These are phyloP conservation scores for Andrena bucephala DNA, from an alignment of 2,888 invertebrate species.

Conservation along the genomic window DNA sequence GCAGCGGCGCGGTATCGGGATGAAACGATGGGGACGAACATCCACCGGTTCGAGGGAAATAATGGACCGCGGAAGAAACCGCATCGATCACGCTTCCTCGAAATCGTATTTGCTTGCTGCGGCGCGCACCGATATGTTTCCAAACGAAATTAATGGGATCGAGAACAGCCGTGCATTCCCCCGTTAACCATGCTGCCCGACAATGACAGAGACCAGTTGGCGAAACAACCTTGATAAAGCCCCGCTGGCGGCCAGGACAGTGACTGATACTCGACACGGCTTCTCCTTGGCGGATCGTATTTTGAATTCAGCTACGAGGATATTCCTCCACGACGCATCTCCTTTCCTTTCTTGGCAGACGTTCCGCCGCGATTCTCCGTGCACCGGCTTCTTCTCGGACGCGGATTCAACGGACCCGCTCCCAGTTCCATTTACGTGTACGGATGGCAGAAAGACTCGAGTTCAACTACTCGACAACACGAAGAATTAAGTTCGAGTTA, in stretches of 20 bases:
- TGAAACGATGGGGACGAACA: not conserved
- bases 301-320: slow-evolving; percentile 57
- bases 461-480: not conserved
- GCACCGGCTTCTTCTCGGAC: not conserved
- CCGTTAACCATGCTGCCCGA: slow-evolving; percentile 65
- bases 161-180: slow-evolving; percentile 46
- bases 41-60: not conserved
- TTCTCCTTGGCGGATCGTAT: slow-evolving; percentile 39
- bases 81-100: slow-evolving; percentile 57
- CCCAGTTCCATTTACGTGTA: slow-evolving; percentile 6
- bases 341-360: not conserved
- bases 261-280: slow-evolving; percentile 72
- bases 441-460: not conserved
- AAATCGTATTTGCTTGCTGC: slow-evolving; percentile 39
- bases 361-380: not conserved
- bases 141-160: slow-evolving; percentile 70
- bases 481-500: not conserved
- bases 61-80: slow-evolving; percentile 31
- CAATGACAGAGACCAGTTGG: slow-evolving; percentile 79
- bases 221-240: slow-evolving; percentile 76
- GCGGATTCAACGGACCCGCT: not conserved
- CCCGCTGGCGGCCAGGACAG: slow-evolving; percentile 71
- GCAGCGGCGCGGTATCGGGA: not conserved
- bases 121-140: slow-evolving; percentile 32
- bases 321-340: slow-evolving; percentile 26